phyloP scores from a whole-genome alignment of 2,888 invertebrate species.

The Drosophila longiperda region DNA sequence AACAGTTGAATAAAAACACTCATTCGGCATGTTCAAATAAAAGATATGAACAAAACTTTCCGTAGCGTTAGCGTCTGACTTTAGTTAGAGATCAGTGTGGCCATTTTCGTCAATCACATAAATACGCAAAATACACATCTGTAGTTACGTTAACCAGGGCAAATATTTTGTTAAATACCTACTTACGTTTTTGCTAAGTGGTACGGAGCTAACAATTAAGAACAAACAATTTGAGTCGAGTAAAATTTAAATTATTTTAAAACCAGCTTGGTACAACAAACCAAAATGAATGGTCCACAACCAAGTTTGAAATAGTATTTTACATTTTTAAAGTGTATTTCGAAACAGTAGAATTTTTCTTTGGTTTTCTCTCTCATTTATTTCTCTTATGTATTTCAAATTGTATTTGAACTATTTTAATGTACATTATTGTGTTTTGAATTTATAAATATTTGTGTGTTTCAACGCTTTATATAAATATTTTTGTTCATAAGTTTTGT shows the following conservation, averaged over 20 bases:
- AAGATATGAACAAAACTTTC: conserved; percentile 38
- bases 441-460: conserved; percentile 72
- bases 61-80: conserved; percentile 65
- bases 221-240: neutral
- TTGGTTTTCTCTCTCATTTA: conserved; percentile 52
- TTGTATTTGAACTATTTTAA: conserved; percentile 81
- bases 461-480: conserved; percentile 71
- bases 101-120: conserved; percentile 21
- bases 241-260: neutral
- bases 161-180: neutral
- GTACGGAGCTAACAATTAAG: conserved; percentile 7
- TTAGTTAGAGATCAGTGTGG: conserved; percentile 40
- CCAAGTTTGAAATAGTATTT: neutral
- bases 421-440: conserved; percentile 70
- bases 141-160: neutral
- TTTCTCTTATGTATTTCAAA: conserved; percentile 77
- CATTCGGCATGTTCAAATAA: conserved; percentile 42
- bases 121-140: conserved; percentile 15
- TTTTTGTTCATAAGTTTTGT: conserved; percentile 59
- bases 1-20: conserved; percentile 29
- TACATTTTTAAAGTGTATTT: neutral
- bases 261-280: neutral
- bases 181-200: conserved; percentile 15
- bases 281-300: neutral
- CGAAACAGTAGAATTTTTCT: neutral